Conservation (phyloP, 2,797 vertebrate species). For the Nyctalus aviator region DNA sequence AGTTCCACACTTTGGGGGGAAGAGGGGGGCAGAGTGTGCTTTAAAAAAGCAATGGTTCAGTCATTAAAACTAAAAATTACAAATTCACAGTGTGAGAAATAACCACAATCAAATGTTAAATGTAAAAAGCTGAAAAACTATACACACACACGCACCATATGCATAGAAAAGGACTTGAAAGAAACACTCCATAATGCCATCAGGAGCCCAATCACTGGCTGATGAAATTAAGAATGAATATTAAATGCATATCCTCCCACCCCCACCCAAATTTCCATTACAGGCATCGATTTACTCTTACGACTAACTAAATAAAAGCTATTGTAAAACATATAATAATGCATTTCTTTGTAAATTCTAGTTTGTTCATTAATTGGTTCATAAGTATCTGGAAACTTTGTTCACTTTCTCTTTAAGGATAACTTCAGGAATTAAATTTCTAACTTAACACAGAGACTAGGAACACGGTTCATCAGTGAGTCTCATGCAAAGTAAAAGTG, state of each 20-base stretch:
- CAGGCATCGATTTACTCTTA: neutral
- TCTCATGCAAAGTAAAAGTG: neutral
- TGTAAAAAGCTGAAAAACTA: slow-evolving; percentile 22
- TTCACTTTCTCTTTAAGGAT: neutral
- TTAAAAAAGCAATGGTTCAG: neutral
- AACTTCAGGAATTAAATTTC: neutral
- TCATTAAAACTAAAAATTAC: neutral
- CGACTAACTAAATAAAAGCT: neutral
- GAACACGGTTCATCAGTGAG: neutral
- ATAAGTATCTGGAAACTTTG: neutral
- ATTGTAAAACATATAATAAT: neutral
- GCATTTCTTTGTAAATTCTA: neutral
- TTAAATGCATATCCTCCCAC: neutral
- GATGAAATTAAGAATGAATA: neutral
- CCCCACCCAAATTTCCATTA: neutral
- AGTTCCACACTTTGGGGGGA: neutral
- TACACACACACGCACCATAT: neutral
- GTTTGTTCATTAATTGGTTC: neutral
- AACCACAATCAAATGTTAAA: neutral
- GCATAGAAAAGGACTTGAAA: neutral
- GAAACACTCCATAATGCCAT: slow-evolving; percentile 1
- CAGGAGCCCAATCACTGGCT: neutral
- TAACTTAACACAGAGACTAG: neutral
- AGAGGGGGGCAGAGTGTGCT: accelerated
- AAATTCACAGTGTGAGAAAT: neutral